Percentiles rank a stretch among this genome's conserved stretches.
Evolutionary conservation across 2,113 vertebrate genomes (phyloP).

Genomic region (Nannospalax galili): DNA sequence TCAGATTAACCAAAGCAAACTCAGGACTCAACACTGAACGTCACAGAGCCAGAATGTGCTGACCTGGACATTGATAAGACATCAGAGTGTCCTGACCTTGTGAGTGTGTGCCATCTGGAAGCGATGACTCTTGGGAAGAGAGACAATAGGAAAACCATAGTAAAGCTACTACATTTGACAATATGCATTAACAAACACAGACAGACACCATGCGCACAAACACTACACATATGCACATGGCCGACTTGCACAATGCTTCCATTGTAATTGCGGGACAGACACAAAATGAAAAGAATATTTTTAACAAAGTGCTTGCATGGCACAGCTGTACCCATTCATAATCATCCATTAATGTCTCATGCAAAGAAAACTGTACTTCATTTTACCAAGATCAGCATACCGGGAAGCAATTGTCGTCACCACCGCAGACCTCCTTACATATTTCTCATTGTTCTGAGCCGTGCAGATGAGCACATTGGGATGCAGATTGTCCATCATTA

Average conservation of each 20-base stretch:
- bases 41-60: neutral
- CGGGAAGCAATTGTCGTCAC: conserved; percentile 85
- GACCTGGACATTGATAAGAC: neutral
- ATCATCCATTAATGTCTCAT: conserved; percentile 85
- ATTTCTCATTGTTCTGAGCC: conserved; percentile 85
- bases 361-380: conserved; percentile 83
- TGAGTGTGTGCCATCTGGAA: neutral
- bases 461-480: conserved; percentile 84
- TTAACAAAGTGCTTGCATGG: conserved; percentile 79
- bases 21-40: neutral
- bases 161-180: neutral
- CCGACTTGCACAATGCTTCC: conserved; percentile 59
- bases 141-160: neutral
- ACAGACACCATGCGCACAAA: neutral
- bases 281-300: conserved; percentile 70
- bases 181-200: neutral
- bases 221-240: neutral
- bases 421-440: conserved; percentile 83
- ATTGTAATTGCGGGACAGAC: conserved; percentile 72
- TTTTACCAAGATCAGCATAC: conserved; percentile 85
- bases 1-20: neutral
- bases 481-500: conserved; percentile 89
- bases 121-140: neutral
- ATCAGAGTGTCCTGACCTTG: neutral
- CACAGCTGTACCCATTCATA: conserved; percentile 87